phyloP scores from a whole-genome alignment of 2,888 invertebrate species.

The Drosophila lacicola region DNA sequence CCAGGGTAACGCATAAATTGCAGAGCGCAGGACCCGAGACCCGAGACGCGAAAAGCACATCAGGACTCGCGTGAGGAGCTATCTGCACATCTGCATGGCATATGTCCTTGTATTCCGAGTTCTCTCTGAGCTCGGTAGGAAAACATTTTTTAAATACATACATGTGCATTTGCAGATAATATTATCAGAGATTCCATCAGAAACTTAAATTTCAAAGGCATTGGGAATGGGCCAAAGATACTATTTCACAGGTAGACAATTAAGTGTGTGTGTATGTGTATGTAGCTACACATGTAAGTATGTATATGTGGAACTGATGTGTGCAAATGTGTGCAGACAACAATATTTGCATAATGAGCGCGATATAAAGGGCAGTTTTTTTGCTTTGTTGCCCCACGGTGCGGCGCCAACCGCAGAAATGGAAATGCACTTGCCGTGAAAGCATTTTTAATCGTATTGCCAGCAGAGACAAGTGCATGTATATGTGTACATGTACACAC shows the following conservation, averaged over 20 bases:
- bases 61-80: constrained; percentile 4
- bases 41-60: constrained; percentile 10
- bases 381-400: constrained; percentile 6
- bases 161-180: no score
- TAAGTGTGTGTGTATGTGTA: neutral
- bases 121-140: neutral
- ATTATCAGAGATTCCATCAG: no score
- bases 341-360: constrained; percentile 55
- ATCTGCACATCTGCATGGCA: constrained; percentile 1
- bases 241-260: no score
- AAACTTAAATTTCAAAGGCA: neutral
- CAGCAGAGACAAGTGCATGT: constrained; percentile 1
- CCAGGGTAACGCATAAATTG: constrained; percentile 68
- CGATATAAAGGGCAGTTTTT: constrained; percentile 52
- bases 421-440: constrained; percentile 80
- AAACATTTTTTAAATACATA: no score
- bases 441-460: constrained; percentile 80
- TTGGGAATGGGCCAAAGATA: neutral
- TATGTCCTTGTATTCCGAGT: neutral
- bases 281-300: neutral
- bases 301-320: neutral
- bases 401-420: constrained; percentile 68
- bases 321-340: constrained; percentile 9
- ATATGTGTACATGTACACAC: constrained; percentile 15
- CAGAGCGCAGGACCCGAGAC: constrained; percentile 3